Evolutionary conservation across 2,797 vertebrate genomes (phyloP), one percentile per base, ranked within the genome.

Genomic region (Kryptolebias ocellatus): DNA sequence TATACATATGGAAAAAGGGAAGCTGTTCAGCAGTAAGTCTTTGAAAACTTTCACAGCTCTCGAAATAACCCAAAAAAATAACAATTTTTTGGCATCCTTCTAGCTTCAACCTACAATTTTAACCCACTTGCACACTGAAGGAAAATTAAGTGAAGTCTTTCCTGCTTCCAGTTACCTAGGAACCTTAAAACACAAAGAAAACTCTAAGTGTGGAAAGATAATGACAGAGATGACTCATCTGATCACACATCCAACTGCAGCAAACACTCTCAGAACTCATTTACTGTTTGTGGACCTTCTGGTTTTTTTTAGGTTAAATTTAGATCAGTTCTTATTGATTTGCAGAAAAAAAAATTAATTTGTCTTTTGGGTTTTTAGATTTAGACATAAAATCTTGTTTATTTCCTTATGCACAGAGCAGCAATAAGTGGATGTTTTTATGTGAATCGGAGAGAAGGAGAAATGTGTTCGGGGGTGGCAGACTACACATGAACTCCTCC

Each of bases 401-500:
- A 3, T 46, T 27, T n/a, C 37, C 69, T 57, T 11, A 62, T 39
- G 29, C 42, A 44, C 44, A 45, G 44, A 60, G 60, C 53, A 49
- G 70, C 64, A 64, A 53, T 63, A 56, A 70, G 17, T 17, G 16
- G 17, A 34, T 51, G 68, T 57, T 49, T n/a, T 45, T 54, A n/a
- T 20, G 59, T 45, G 60, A 14, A 46, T 29, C 11, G n/a, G 54
- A 15, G 29, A 65, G 57, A 51, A 47, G 37, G 15, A 34, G 8
- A 64, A 52, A 20, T 28, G 18, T 53, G 64, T 59, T 42, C 15
- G 31, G 53, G 37, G 74, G 76, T 72, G 64, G 51, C 42, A 72
- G 73, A 53, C 55, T 64, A 52, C 60, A 63, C 79, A 78, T 77
- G 60, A 70, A 71, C 46, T 62, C 77, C 83, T 76, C 78, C 58